phyloP scores from a whole-genome alignment of 1,140 invertebrate genomes.

The Paraescarpia echinospica region DNA sequence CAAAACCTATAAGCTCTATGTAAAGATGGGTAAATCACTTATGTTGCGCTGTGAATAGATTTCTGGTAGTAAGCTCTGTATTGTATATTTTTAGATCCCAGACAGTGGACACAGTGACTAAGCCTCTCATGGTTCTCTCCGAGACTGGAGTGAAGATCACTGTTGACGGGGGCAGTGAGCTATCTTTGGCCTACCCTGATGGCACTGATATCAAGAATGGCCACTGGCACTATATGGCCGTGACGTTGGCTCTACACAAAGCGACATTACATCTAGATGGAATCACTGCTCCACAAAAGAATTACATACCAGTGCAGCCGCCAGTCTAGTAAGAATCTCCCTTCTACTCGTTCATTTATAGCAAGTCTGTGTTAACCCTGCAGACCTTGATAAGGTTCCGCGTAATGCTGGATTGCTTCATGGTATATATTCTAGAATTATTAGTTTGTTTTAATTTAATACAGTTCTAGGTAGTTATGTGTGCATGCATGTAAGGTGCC shows the following conservation, averaged over 20 bases:
- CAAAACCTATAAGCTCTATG: too few species aligned
- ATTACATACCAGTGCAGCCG: neutral
- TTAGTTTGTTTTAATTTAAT: too few species aligned
- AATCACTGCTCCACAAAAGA: neutral
- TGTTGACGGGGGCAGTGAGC: neutral
- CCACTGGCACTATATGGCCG: neutral
- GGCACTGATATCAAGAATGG: neutral
- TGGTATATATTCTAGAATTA: too few species aligned
- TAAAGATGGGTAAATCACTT: too few species aligned
- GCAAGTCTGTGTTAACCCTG: neutral
- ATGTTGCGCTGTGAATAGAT: too few species aligned
- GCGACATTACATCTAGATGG: neutral
- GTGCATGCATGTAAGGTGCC: too few species aligned
- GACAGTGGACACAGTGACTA: neutral
- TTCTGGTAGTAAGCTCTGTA: too few species aligned
- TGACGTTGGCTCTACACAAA: neutral
- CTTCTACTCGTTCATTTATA: neutral
- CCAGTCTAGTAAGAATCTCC: neutral
- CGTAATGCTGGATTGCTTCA: too few species aligned
- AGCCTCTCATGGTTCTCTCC: neutral
- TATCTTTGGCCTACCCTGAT: neutral
- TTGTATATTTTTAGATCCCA: neutral
- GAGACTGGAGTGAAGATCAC: neutral
- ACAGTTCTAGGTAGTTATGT: too few species aligned
- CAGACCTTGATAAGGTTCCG: too few species aligned